phyloP scores from a whole-genome alignment of 2,888 invertebrate species.

The Agrochola litura region DNA sequence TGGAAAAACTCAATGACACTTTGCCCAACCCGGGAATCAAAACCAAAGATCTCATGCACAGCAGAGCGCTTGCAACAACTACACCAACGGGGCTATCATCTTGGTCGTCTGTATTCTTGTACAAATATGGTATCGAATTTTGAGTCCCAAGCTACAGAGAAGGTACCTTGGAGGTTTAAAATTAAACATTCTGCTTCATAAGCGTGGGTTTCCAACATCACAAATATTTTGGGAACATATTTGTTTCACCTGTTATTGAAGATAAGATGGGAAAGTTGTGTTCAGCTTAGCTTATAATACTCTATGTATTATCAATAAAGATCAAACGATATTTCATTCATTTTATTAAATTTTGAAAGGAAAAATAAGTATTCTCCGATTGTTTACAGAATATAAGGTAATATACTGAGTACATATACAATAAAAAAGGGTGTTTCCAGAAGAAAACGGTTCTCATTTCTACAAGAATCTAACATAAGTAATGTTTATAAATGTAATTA shows the following conservation, averaged over 20 bases:
- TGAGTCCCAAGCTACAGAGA: not conserved
- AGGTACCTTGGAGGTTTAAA: not conserved
- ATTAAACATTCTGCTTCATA: not conserved
- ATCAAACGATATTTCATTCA: constrained; percentile 2
- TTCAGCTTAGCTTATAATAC: not conserved
- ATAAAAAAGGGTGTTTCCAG: not conserved
- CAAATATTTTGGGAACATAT: not conserved
- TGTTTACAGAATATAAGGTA: not conserved
- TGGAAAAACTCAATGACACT: too few species aligned
- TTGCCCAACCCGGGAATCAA: not conserved
- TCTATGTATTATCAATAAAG: constrained; percentile 6
- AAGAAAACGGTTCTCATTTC: not conserved
- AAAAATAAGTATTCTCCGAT: not conserved
- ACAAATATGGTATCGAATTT: not conserved
- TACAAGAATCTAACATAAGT: not conserved
- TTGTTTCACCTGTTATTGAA: not conserved
- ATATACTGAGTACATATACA: not conserved
- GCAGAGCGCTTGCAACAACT: not conserved
- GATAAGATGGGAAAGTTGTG: not conserved
- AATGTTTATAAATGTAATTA: not conserved
- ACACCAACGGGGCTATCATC: not conserved
- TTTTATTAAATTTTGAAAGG: constrained; percentile 29
- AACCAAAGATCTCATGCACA: not conserved
- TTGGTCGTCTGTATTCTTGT: not conserved
- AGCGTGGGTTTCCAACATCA: not conserved